Evolutionary conservation across 1,140 invertebrate genomes (phyloP).

Genomic region (Calliopsis andreniformis): DNA sequence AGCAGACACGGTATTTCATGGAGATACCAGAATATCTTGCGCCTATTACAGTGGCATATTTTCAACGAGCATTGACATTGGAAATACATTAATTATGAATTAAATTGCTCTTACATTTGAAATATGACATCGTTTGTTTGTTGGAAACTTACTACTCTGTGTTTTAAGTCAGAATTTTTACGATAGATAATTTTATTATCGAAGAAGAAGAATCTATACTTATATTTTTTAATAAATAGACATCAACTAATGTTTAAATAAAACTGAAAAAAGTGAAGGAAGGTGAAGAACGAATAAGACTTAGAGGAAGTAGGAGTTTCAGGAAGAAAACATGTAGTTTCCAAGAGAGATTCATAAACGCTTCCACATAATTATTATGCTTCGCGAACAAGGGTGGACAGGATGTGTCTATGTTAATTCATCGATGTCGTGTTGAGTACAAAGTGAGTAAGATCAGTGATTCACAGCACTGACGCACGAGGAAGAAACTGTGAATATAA

Average conservation of each 20-base stretch:
- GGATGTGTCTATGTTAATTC: background rate
- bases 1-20: background rate
- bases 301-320: constrained; percentile 29
- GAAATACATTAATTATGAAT: too few relatives aligned
- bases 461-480: background rate
- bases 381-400: background rate
- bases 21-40: background rate
- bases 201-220: too few relatives aligned
- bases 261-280: background rate
- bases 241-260: too few relatives aligned
- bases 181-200: too few relatives aligned
- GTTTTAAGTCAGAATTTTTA: too few relatives aligned
- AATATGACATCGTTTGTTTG: too few relatives aligned
- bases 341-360: constrained; percentile 33
- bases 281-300: constrained; percentile 13
- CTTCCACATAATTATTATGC: constrained; percentile 42
- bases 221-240: too few relatives aligned
- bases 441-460: constrained; percentile 23
- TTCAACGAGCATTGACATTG: too few relatives aligned
- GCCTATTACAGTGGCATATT: too few relatives aligned
- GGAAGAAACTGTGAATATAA: background rate
- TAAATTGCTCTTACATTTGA: too few relatives aligned
- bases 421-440: background rate
- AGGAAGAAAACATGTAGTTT: constrained; percentile 12
- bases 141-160: too few relatives aligned